Conservation (phyloP, 1,140 invertebrate genomes). For the Bombus superbus region DNA sequence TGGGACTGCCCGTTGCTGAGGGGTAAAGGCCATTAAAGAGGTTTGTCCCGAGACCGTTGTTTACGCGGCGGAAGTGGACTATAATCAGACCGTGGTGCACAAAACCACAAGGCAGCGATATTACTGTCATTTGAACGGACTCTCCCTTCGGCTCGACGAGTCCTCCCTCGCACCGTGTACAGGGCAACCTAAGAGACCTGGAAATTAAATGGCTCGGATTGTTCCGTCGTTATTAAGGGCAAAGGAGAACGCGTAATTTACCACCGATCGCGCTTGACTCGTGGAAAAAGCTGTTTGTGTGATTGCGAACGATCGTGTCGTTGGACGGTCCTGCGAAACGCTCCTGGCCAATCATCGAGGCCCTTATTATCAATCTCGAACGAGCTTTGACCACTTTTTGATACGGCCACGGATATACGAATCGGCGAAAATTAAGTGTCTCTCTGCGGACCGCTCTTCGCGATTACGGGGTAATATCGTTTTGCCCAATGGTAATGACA, state of each 20-base stretch:
- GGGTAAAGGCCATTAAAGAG: conserved; percentile 77
- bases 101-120: conserved; percentile 78
- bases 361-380: conserved; percentile 57
- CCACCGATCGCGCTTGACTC: conserved; percentile 58
- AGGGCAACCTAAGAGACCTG: conserved; percentile 30
- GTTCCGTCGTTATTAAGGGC: conserved; percentile 65
- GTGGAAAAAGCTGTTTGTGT: conserved; percentile 45
- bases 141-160: conserved; percentile 50
- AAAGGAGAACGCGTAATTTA: conserved; percentile 54
- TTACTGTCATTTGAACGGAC: conserved; percentile 78
- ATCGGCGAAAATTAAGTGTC: conserved; percentile 53
- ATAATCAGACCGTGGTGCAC: conserved; percentile 78
- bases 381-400: conserved; percentile 22
- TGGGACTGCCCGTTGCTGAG: conserved; percentile 54
- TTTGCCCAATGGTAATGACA: conserved; percentile 49
- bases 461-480: conserved; percentile 52
- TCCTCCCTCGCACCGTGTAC: conserved; percentile 66
- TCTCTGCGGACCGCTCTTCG: conserved; percentile 14
- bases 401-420: conserved; percentile 13
- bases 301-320: conserved; percentile 56
- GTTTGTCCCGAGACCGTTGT: conserved; percentile 76
- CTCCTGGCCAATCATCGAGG: conserved; percentile 48
- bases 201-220: conserved; percentile 77
- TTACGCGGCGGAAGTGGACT: conserved; percentile 78
- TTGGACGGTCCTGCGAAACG: conserved; percentile 31